These are phyloP conservation scores for Acestrorhynchus altus DNA, from an alignment of 2,797 vertebrate species.

Conservation along the genomic window DNA sequence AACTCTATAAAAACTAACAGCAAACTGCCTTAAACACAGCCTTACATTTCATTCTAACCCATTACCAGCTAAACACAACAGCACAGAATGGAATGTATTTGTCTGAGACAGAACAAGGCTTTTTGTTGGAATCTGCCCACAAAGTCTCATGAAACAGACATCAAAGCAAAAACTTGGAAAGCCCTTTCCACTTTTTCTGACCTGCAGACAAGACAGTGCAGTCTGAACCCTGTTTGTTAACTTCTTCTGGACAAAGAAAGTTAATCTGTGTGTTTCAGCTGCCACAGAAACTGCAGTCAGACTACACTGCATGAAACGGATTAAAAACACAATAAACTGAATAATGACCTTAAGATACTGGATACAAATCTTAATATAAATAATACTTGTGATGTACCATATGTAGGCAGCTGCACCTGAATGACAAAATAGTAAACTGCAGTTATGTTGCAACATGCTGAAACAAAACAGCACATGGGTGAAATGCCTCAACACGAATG, in stretches of 20 bases:
- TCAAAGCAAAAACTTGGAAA: conserved; percentile 27
- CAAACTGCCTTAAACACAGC: no score
- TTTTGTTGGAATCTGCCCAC: conserved; percentile 7
- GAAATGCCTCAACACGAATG: not conserved
- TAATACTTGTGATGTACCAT: not conserved
- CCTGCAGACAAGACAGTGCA: conserved; percentile 42
- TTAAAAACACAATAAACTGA: not conserved
- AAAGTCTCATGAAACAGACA: not conserved
- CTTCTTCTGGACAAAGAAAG: conserved; percentile 44
- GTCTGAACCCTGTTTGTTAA: conserved; percentile 60
- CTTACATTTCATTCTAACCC: no score
- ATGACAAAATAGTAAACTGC: conserved; percentile 54
- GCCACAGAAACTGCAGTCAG: not conserved
- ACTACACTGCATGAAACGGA: conserved; percentile 18
- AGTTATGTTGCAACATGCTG: conserved; percentile 1
- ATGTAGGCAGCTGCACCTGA: conserved; percentile 22
- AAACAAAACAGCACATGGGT: not conserved
- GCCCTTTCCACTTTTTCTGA: conserved; percentile 29
- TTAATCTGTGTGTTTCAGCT: conserved; percentile 15
- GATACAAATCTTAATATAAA: not conserved
- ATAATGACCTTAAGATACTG: not conserved
- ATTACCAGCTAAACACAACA: no score
- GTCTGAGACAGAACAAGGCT: not conserved
- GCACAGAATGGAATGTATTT: no score
- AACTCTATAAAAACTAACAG: no score